Evolutionary conservation across 2,797 vertebrate species (phyloP), one percentile per base, ranked within the genome.

Genomic region (Macropus fuliginosus): DNA sequence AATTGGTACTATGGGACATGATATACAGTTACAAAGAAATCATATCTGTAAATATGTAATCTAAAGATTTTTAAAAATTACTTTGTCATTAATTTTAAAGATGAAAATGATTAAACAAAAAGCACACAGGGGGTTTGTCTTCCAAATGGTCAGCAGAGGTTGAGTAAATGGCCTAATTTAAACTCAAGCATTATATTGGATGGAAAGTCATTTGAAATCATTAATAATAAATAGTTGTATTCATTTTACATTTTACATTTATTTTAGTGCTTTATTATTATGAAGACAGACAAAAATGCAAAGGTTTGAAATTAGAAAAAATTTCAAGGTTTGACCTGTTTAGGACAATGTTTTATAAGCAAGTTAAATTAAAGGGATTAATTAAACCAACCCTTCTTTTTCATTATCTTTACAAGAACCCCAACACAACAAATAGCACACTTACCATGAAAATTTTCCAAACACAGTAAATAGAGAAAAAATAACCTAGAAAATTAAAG

Each of bases 371-470:
- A 55, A 40, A 28, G 5, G 50, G 21, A 55, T 91, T 56, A 93
- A 50, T 87, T 62, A 96, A 94, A 92, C 8, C 46, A 55, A 31
- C 27, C 55, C 54, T 55, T 46, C 91, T 54, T 18, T 59, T 40
- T 74, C 40, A 46, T 46, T 92, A 91, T 52, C 87, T 46, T 74
- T 50, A 56, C 31, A 5, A 56, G n/a, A 95, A 94, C 54, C 11
- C 29, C n/a, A 54, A 91, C 4, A 92, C 59, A 92, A 94, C 91
- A 95, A 93, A 95, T 40, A 95, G 95, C 27, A 96, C 29, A 98
- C 99, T 98, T 99, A 99, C 99, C 99, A 99, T 99, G 97, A 99
- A 99, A 96, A 99, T 99, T 98, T 99, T 99, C 99, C 99, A 99
- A 96, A 99, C 99, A 98, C 99, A 99, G 94, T 99, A 99, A 98